These are phyloP conservation scores for Lethocerus indicus DNA, from an alignment of 1,140 invertebrate species.

Conservation along the genomic window DNA sequence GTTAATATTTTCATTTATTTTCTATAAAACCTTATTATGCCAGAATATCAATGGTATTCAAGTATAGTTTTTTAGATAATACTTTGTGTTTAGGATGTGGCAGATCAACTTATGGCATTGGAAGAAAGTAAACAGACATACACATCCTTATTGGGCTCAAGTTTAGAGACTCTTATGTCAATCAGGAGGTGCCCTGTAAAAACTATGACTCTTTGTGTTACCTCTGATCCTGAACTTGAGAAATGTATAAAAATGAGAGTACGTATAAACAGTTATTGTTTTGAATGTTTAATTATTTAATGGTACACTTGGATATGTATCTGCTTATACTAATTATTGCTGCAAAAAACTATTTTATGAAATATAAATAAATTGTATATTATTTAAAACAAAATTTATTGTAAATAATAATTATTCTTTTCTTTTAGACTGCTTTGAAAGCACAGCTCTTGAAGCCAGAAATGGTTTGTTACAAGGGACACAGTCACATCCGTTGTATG, in stretches of 20 bases:
- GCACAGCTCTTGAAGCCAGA: constrained; percentile 78
- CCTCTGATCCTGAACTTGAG: constrained; percentile 68
- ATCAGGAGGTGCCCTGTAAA: constrained; percentile 65
- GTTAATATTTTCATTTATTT: too few species aligned
- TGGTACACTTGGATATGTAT: too few species aligned
- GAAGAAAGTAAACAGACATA: constrained; percentile 21
- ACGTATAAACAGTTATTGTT: constrained; percentile 19
- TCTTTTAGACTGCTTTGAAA: constrained; percentile 57
- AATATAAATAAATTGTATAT: not conserved
- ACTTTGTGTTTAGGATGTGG: too few species aligned
- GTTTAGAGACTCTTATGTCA: constrained; percentile 51
- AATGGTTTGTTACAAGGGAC: constrained; percentile 67
- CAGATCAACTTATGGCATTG: not conserved
- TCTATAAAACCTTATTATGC: too few species aligned
- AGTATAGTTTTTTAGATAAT: too few species aligned
- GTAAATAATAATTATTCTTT: constrained; percentile 2
- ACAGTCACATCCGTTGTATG: constrained; percentile 83
- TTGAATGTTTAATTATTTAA: not conserved
- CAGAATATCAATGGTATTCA: too few species aligned
- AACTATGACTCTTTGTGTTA: constrained; percentile 68
- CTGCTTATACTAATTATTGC: too few species aligned
- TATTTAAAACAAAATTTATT: not conserved
- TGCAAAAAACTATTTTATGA: not conserved
- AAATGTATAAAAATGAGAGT: constrained; percentile 92
- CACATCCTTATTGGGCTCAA: constrained; percentile 36